Base-by-base conservation (phyloP, 1,140 invertebrate genomes). In the Zaprionus nigranus region DNA sequence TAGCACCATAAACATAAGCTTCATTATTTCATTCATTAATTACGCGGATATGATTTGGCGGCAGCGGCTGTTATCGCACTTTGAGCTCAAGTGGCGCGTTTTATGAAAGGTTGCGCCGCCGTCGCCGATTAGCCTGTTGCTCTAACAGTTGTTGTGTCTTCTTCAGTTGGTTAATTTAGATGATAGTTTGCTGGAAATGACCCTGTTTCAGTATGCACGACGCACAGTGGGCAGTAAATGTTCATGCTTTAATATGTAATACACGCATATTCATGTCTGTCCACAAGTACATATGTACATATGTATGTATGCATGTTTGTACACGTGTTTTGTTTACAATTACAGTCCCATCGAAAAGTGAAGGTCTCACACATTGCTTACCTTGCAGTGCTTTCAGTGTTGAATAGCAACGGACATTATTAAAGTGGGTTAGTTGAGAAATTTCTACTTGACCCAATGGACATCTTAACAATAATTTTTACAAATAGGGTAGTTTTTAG, bases 51-150 rank as follows among this genome's bases (percentile, higher is more conserved):
- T 80, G 66, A 62, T 74, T 59, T 36, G 22, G 46, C 53, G 15
- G 40, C 57, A 12, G 17, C 20, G 46, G 20, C 20, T 51, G 60
- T 56, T 79, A 75, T 67, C 65, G 67, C 28, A 79, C 65, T 65
- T 73, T 75, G 59, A 58, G 78, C 67, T 64, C 56, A 73, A 88
- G 84, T 87, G 84, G 81, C 84, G 85, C 84, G 84, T 81, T 87
- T 86, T 46, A 73, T 76, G 73, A 74, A 74, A 73, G 61, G 57
- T 20, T 74, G 51, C 46, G 60, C 75, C 70, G 67, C 62, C 62
- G 57, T 56, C 59, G 73, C 28, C 60, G 60, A 75, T 79, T 74
- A 64, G 70, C 53, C 59, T 82, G 65, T 59, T 62, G 73, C 58
- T 70, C 28, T 49, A 51, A 20, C 17, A 43, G 40, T 4, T 20